Base-by-base conservation (phyloP, 2,888 invertebrate species). In the Taenaris catops region DNA sequence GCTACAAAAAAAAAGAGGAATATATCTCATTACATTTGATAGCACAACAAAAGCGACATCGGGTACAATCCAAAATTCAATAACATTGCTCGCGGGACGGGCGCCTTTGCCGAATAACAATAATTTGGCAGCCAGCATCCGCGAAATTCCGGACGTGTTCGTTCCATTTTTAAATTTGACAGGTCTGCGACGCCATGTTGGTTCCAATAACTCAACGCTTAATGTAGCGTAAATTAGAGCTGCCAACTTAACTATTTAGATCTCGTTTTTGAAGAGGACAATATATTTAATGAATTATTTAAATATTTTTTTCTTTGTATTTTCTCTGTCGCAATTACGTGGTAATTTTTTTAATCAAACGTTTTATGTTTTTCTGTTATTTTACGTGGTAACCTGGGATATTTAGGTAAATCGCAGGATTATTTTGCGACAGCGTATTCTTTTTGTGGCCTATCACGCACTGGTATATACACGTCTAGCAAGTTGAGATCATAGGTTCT, bases 161-260 rank as follows among this genome's bases (percentile, higher is more conserved):
- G 73, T 72, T 76, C 68, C 73, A 76, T 81, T 84, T 84, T 86
- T 81, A 81, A 84, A 84, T 79, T 81, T 83, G 83, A 84, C 80
- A 81, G 75, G 61, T 71, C 70, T 71, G 69, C 44, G 39, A 47
- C 54, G 57, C 60, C 54, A 57, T 55, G 48, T 55, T 56, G 51
- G 49, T 48, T 43, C 47, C 48, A 46, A 46, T 52, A 49, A 51
- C 43, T 47, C 73, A 72, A 59, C 67, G 61, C 64, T 70, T 76
- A 79, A 76, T 78, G 73, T 76, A 75, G 71, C 72, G 67, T 10
- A 7, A 31, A 31, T 23, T 31, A 23, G 17, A 23, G 7, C 23
- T 11, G 8, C 9, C 16, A 10, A 32, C 5, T 8, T 23, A 17
- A 23, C 16, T n/a, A n/a, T n/a, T n/a, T n/a, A n/a, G n/a, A n/a